Evolutionary conservation across 2,113 vertebrate genomes (phyloP), one percentile per base, ranked within the genome.

Genomic region (Marmota monax): DNA sequence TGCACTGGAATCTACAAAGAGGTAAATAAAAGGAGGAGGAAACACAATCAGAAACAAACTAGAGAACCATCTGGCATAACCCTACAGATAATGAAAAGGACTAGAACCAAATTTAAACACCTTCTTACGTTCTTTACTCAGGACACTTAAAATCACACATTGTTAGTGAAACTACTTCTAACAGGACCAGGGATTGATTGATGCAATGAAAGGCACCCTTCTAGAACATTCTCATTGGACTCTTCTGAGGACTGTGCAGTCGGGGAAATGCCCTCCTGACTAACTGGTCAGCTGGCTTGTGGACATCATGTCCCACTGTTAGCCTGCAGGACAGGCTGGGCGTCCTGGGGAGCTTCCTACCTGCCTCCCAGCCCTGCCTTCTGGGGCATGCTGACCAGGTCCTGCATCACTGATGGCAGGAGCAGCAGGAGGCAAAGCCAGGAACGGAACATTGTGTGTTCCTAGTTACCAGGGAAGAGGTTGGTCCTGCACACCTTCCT

Each of bases 1-100:
- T 99, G 99, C 97, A 99, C 98, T 10, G 99, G 99, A 34, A 98
- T 98, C 2, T 99, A 99, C 85, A 97, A 98, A 98, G 99, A 99
- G 99, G 99, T 99, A 98, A 95, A 84, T 80, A 20, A 23, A 86
- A 69, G 51, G 3, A 69, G 5, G 32, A 18, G 16, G 7, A 13
- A 9, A 22, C 12, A 63, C 27, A 69, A 13, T 7, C 17, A 56
- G 69, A 73, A 42, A 20, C 61, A 94, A 87, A 34, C 23, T n/a
- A 27, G 13, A 51, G 5, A 37, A 51, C 32, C 7, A 45, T 74
- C 56, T 85, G 69, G 29, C 22, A 2, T 76, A 58, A 87, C 94
- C 6, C 14, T 88, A 58, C 23, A 83, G 56, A 83, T 79, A 90
- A 56, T 72, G 8, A 84, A 87, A 78, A 93, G 48, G 16, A 88